Percentiles rank a stretch among this genome's conserved stretches.
Evolutionary conservation across 2,888 invertebrate species (phyloP).

Genomic region (Oegoconia quadripuncta): DNA sequence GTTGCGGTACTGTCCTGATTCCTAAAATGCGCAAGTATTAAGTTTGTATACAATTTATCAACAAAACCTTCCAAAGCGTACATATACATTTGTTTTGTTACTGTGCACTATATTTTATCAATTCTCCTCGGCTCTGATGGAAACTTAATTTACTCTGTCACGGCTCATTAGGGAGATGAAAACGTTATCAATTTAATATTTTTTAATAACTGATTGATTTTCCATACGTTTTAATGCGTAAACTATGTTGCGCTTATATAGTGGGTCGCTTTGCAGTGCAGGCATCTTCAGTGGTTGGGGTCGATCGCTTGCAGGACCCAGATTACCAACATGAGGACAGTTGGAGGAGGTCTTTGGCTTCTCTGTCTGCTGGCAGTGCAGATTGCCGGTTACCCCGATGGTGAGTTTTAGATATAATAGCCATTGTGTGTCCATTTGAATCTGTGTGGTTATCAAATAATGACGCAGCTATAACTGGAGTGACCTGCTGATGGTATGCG

Average conservation of each 20-base stretch:
- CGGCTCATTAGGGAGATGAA: slow-evolving; percentile 41
- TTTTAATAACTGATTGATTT: slow-evolving; percentile 63
- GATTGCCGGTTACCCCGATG: slow-evolving; percentile 24
- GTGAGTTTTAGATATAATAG: too few species aligned
- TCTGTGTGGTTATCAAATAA: too few species aligned
- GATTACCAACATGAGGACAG: not conserved
- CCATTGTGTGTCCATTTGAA: too few species aligned
- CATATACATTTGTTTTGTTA: too few species aligned
- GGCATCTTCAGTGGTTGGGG: slow-evolving; percentile 47
- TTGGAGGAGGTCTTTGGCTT: slow-evolving; percentile 22
- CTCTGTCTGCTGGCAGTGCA: slow-evolving; percentile 26
- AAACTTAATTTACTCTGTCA: slow-evolving; percentile 23
- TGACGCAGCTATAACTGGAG: too few species aligned
- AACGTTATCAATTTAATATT: slow-evolving; percentile 35
- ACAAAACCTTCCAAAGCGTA: too few species aligned
- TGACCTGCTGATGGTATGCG: too few species aligned
- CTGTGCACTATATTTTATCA: not conserved
- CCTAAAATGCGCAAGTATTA: too few species aligned
- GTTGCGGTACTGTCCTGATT: too few species aligned
- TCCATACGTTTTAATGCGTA: slow-evolving; percentile 48
- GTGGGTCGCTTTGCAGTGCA: slow-evolving; percentile 1
- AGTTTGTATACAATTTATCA: too few species aligned
- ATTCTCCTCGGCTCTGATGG: slow-evolving; percentile 3
- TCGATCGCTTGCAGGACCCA: slow-evolving; percentile 27
- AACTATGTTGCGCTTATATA: slow-evolving; percentile 44